phyloP scores from a whole-genome alignment of 1,140 invertebrate species.

The Macrotrachela quadricornifera region DNA sequence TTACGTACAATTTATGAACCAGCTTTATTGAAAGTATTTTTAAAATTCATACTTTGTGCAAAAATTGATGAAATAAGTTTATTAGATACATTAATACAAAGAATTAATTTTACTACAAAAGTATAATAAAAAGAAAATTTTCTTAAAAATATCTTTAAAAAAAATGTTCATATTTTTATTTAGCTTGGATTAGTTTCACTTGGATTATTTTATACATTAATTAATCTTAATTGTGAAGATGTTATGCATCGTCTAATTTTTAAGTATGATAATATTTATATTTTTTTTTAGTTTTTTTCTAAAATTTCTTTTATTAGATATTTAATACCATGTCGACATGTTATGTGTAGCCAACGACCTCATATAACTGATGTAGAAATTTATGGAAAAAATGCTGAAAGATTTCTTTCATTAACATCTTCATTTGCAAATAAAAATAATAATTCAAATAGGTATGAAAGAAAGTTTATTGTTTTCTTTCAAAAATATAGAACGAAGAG shows the following conservation, averaged over 20 bases:
- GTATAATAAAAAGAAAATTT: conserved; percentile 17
- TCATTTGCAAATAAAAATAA: not conserved
- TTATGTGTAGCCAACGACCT: conserved; percentile 7
- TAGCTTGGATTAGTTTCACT: conserved; percentile 71
- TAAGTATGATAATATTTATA: conserved; percentile 33
- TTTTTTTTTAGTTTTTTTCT: not conserved
- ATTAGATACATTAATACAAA: conserved; percentile 26
- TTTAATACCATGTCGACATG: conserved; percentile 5
- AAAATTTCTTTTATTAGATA: not conserved
- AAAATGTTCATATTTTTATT: conserved; percentile 14
- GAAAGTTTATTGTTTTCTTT: too few species aligned
- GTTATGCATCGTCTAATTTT: conserved; percentile 74
- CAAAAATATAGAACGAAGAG: too few species aligned
- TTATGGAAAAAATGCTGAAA: not conserved
- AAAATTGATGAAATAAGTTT: conserved; percentile 47
- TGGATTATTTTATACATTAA: conserved; percentile 64
- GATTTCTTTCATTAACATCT: conserved; percentile 3
- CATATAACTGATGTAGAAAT: not conserved
- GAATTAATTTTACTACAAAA: conserved; percentile 23
- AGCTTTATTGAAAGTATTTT: conserved; percentile 52
- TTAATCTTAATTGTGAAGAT: conserved; percentile 83
- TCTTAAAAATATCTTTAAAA: not conserved
- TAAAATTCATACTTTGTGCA: conserved; percentile 62
- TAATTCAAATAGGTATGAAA: not conserved
- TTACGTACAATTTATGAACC: conserved; percentile 62